These are phyloP conservation scores for Hydra vulgaris DNA, from an alignment of 30 jellyfish, hydroid and myxozoan genomes.

Conservation along the genomic window DNA sequence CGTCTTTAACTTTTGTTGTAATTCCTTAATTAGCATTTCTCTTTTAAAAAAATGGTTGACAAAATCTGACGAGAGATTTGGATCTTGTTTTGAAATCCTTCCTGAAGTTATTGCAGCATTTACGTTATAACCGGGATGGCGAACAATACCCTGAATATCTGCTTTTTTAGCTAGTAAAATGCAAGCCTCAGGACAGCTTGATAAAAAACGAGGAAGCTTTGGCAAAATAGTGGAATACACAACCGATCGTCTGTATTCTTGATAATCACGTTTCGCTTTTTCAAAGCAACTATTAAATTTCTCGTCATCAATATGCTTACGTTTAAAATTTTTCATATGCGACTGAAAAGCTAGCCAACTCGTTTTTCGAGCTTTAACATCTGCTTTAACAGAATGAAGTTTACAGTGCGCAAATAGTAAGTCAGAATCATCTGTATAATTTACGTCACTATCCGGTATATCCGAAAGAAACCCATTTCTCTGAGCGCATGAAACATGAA, in stretches of 20 bases:
- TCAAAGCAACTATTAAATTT: conserved; percentile 41
- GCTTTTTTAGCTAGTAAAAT: conserved; percentile 52
- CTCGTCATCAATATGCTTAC: conserved; percentile 32
- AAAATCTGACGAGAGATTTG: conserved; percentile 65
- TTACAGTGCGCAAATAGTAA: conserved; percentile 89
- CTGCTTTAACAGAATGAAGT: conserved; percentile 70
- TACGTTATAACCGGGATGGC: conserved; percentile 31
- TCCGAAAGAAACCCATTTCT: conserved; percentile 78
- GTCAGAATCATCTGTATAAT: conserved; percentile 68
- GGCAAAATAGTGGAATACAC: conserved; percentile 21
- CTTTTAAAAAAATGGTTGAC: conserved; percentile 74
- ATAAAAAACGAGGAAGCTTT: conserved; percentile 54
- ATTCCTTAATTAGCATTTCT: conserved; percentile 40
- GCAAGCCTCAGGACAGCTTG: conserved; percentile 83
- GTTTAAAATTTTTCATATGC: conserved; percentile 35
- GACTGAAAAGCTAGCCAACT: conserved; percentile 65
- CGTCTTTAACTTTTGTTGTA: conserved; percentile 22
- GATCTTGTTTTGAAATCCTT: conserved; percentile 29
- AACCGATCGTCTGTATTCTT: conserved; percentile 23
- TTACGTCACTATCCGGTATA: conserved; percentile 62
- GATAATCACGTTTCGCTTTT: conserved; percentile 44
- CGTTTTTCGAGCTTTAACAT: conserved; percentile 29
- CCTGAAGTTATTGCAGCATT: conserved; percentile 21
- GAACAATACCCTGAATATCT: conserved; percentile 45
- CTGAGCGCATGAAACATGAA: conserved; percentile 94